Evolutionary conservation across 1,140 invertebrate genomes (phyloP), one percentile per base, ranked within the genome.

Genomic region (Antheraea pernyi): DNA sequence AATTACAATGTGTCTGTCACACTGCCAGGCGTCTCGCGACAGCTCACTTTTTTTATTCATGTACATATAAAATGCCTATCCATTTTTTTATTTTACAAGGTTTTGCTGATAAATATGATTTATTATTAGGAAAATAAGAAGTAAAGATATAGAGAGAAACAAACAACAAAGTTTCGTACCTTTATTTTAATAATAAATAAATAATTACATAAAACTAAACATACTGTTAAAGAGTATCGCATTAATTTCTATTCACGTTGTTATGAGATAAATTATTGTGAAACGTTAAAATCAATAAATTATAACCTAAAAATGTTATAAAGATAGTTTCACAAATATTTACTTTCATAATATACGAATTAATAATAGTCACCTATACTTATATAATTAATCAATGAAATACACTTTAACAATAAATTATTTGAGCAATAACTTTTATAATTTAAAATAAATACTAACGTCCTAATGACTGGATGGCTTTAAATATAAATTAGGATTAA

Each of bases 381-480:
- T 30, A 30, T 30, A 30, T 36, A 22, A 19, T 13, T 3, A 60
- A 60, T 7, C 18, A 36, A 60, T 60, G 19, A 36, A 60, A 60
- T 13, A 60, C 19, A 11, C 13, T 60, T 36, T 22, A 60, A 60
- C 59, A 64, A 64, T 64, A 64, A 59, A 59, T 48, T 13, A 59
- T 59, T 72, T 72, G 66, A 72, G 67, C 67, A 68, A 60, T 59
- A 53, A 13, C 3, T 59, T 59, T 8, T 30, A 36, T 58, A 69
- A 46, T 22, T 39, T 67, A 59, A 61, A 65, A 68, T 64, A 64
- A 65, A 68, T 67, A 70, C 70, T 75, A 80, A 65, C 46, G 78
- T 77, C 78, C 78, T 80, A 80, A 64, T 80, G 78, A 80, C 78
- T 80, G 22, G 74, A 74, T 75, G 65, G 70, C 69, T 71, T 70